These are phyloP conservation scores for Pollenia angustigena DNA, from an alignment of 2,888 invertebrate genomes.

Conservation along the genomic window DNA sequence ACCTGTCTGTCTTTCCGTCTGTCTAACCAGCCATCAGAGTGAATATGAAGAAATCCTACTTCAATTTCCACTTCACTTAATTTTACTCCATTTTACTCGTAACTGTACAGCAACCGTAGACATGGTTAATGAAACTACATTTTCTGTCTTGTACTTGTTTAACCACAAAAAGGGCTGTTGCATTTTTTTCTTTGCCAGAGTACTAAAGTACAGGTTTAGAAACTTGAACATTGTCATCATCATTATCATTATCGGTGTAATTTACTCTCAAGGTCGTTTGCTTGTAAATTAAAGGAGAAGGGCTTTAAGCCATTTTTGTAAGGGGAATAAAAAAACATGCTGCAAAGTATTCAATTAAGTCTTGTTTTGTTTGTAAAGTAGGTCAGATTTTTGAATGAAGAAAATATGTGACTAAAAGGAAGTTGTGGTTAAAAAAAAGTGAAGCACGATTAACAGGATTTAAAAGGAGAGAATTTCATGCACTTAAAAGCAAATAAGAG, in stretches of 20 bases:
- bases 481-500: no score
- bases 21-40: not conserved
- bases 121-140: constrained; percentile 20
- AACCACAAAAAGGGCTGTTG: constrained; percentile 24
- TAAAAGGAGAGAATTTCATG: no score
- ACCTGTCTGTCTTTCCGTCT: not conserved
- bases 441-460: no score
- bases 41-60: not conserved
- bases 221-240: constrained; percentile 15
- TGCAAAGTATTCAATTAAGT: constrained; percentile 17
- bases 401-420: no score
- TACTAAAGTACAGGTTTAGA: constrained; percentile 16
- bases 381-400: constrained; percentile 28
- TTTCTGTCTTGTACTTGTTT: constrained; percentile 4
- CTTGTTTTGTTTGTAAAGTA: not conserved
- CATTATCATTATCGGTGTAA: constrained; percentile 13
- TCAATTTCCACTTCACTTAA: constrained; percentile 18
- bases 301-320: not conserved
- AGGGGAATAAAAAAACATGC: not conserved
- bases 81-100: not conserved
- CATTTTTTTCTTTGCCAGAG: not conserved
- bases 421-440: not conserved
- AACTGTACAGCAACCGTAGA: not conserved
- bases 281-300: constrained; percentile 37
- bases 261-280: constrained; percentile 53